A percentile compares a stretch with the other conserved stretches of the same genome.
These are phyloP conservation scores for Pyxicephalus adspersus DNA, from an alignment of 2,113 vertebrate species.

Conservation along the genomic window DNA sequence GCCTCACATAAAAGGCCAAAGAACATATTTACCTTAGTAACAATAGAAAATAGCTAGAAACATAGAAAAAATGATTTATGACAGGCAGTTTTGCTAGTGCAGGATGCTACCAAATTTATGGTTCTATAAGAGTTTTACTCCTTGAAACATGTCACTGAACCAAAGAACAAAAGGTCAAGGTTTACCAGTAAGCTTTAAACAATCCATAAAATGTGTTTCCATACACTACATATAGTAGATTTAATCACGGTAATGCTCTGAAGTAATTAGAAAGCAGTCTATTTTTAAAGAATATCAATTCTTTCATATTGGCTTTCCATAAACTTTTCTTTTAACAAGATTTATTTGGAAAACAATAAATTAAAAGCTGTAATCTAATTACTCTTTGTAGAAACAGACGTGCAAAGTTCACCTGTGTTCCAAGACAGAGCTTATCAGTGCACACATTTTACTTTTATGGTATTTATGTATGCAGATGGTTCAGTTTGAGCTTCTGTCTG, in stretches of 20 bases:
- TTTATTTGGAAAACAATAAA: conserved; percentile 7
- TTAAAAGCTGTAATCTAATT: background rate
- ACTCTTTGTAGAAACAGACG: conserved; percentile 1
- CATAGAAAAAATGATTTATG: background rate
- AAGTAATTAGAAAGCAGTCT: conserved; percentile 2
- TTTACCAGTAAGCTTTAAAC: conserved; percentile 1
- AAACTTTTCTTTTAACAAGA: conserved; percentile 26
- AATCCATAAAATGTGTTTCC: background rate
- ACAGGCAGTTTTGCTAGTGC: background rate
- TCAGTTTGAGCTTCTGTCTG: conserved; percentile 2
- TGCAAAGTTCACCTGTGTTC: conserved; percentile 15
- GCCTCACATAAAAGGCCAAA: background rate
- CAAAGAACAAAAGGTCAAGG: background rate
- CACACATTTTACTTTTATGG: conserved; percentile 11
- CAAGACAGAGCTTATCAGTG: background rate
- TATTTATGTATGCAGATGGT: background rate
- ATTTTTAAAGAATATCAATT: conserved; percentile 13
- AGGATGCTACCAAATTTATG: background rate
- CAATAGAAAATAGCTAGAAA: background rate
- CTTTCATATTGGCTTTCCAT: conserved; percentile 35
- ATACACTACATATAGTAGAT: conserved; percentile 23
- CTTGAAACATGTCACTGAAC: background rate
- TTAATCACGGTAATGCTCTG: conserved; percentile 37
- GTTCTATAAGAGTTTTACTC: background rate
- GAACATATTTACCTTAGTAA: background rate